phyloP scores from a whole-genome alignment of 2,888 invertebrate genomes.

The Chironomus riparius region DNA sequence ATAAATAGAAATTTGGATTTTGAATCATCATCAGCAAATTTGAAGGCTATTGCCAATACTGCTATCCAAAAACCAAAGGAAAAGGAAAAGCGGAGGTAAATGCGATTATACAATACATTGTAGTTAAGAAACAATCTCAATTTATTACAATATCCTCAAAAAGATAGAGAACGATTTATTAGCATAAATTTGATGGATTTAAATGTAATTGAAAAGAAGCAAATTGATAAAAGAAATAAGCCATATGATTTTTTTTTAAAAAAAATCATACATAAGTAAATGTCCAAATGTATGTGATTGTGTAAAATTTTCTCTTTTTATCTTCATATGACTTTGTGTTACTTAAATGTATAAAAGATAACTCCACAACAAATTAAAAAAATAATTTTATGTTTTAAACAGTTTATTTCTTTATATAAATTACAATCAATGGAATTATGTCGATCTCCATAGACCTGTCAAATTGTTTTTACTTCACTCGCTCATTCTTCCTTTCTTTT shows the following conservation, averaged over 20 bases:
- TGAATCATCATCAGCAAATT: not conserved
- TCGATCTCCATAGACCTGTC: too few species aligned
- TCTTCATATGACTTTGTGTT: too few species aligned
- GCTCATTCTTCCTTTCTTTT: not conserved
- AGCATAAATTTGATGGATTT: not conserved
- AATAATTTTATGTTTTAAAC: too few species aligned
- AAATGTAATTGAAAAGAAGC: not conserved
- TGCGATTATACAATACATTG: not conserved
- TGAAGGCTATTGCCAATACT: not conserved
- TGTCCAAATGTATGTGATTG: not conserved
- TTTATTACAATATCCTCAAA: not conserved
- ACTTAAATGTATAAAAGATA: too few species aligned
- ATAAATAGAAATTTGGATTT: not conserved
- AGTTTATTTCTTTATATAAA: too few species aligned
- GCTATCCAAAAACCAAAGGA: slow-evolving; percentile 13
- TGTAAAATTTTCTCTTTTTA: not conserved
- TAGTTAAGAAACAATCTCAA: not conserved
- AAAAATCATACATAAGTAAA: not conserved
- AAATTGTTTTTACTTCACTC: too few species aligned
- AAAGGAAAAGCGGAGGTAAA: slow-evolving; percentile 15
- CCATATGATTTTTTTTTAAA: not conserved
- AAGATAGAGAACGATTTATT: not conserved
- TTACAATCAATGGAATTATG: too few species aligned
- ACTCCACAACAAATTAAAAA: too few species aligned
- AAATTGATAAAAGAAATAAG: not conserved